phyloP scores from a whole-genome alignment of 2,797 vertebrate genomes.

The Halcyon leucocephala region DNA sequence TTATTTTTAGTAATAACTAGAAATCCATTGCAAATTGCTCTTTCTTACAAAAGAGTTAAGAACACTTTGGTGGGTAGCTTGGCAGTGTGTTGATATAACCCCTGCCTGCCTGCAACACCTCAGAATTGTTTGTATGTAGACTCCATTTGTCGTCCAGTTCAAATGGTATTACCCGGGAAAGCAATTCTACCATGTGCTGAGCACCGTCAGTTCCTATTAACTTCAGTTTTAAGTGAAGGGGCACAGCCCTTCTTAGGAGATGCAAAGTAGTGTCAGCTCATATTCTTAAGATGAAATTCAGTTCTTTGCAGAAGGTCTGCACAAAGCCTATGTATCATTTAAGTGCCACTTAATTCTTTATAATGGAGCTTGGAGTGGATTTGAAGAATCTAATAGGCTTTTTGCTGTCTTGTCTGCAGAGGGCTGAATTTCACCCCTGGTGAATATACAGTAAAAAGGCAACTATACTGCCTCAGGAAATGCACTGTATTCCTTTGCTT shows the following conservation, averaged over 20 bases:
- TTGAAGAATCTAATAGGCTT: conserved; percentile 38
- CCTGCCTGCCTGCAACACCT: not conserved
- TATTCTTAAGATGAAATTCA: conserved; percentile 21
- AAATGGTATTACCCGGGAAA: not conserved
- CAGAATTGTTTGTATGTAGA: not conserved
- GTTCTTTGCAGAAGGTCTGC: not conserved
- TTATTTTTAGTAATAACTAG: not conserved
- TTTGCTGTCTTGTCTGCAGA: conserved; percentile 22
- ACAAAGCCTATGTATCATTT: conserved; percentile 26
- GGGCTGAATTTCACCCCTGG: conserved; percentile 25
- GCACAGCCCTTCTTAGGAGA: not conserved
- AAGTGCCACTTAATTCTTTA: conserved; percentile 54
- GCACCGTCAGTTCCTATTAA: not conserved
- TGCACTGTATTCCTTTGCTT: not conserved
- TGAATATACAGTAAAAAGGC: conserved; percentile 37
- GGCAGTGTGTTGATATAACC: fast-evolving
- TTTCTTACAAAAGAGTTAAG: not conserved
- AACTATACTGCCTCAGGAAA: conserved; percentile 28
- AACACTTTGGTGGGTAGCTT: not conserved
- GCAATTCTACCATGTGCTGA: not conserved
- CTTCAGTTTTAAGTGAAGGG: not conserved
- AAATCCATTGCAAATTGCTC: not conserved
- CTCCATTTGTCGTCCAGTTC: not conserved
- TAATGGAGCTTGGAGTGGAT: not conserved
- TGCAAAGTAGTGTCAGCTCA: not conserved